Evolutionary conservation across 2,113 vertebrate genomes (phyloP).

Genomic region (Nyctereutes procyonoides): DNA sequence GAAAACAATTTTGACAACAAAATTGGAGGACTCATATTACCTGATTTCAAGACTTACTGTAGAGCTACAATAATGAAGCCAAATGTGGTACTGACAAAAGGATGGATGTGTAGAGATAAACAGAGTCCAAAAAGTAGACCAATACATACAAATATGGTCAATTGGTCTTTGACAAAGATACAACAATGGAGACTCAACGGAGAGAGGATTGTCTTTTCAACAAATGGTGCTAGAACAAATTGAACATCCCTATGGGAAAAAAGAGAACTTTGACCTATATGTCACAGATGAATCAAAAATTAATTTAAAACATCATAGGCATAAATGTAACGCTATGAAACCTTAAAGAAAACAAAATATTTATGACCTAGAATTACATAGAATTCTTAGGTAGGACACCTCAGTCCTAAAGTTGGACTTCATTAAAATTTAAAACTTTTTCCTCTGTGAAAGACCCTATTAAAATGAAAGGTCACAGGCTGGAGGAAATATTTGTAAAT

Average conservation of each 20-base stretch:
- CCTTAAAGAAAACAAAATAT: neutral
- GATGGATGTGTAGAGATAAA: neutral
- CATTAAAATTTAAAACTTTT: neutral
- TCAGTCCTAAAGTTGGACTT: neutral
- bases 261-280: neutral
- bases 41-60: neutral
- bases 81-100: neutral
- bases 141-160: neutral
- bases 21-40: neutral
- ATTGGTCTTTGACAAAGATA: neutral
- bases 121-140: neutral
- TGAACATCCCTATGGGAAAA: neutral
- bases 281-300: neutral
- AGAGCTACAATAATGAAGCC: neutral
- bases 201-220: neutral
- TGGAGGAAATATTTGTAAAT: slow-evolving; percentile 23
- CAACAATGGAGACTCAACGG: neutral
- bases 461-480: neutral
- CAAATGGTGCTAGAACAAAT: neutral
- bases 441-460: neutral
- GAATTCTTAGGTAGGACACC: neutral
- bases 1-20: neutral
- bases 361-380: neutral
- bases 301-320: neutral
- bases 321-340: neutral